Percentiles rank a stretch among this genome's conserved stretches.
Conservation (phyloP, 1,140 invertebrate species). For the Tenebrio molitor region DNA sequence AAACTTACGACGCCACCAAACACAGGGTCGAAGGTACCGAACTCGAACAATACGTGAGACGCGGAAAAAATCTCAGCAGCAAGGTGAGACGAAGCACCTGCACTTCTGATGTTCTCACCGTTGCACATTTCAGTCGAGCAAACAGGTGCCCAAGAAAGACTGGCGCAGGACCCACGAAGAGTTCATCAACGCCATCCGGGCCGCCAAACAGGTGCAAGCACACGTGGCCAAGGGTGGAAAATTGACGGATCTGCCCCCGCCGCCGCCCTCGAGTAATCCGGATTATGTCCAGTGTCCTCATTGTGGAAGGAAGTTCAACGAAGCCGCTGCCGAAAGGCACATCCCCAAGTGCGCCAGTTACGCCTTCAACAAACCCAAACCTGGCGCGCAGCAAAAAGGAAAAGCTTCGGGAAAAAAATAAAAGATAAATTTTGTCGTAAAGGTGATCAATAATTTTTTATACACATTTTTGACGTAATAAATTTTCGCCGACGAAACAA, state of each 20-base stretch:
- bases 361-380: constrained; percentile 84
- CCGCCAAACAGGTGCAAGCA: constrained; percentile 89
- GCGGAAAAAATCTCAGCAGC: constrained; percentile 49
- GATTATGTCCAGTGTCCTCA: constrained; percentile 95
- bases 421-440: too few relatives aligned
- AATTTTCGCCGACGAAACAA: too few relatives aligned
- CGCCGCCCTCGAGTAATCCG: constrained; percentile 86
- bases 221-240: constrained; percentile 90
- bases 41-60: constrained; percentile 77
- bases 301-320: constrained; percentile 89
- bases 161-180: constrained; percentile 95
- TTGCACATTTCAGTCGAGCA: constrained; percentile 12
- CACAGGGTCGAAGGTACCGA: constrained; percentile 90
- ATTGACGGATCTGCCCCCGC: constrained; percentile 89
- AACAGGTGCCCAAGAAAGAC: constrained; percentile 71
- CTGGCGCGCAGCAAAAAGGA: constrained; percentile 18
- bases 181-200: constrained; percentile 90
- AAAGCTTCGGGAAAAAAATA: constrained; percentile 4
- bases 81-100: too few relatives aligned
- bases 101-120: too few relatives aligned
- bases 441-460: too few relatives aligned
- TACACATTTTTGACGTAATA: too few relatives aligned
- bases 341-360: constrained; percentile 93
- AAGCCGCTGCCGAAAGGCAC: constrained; percentile 89
- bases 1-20: constrained; percentile 88